These are phyloP conservation scores for Musca vetustissima DNA, from an alignment of 1,140 invertebrate genomes.

Conservation along the genomic window DNA sequence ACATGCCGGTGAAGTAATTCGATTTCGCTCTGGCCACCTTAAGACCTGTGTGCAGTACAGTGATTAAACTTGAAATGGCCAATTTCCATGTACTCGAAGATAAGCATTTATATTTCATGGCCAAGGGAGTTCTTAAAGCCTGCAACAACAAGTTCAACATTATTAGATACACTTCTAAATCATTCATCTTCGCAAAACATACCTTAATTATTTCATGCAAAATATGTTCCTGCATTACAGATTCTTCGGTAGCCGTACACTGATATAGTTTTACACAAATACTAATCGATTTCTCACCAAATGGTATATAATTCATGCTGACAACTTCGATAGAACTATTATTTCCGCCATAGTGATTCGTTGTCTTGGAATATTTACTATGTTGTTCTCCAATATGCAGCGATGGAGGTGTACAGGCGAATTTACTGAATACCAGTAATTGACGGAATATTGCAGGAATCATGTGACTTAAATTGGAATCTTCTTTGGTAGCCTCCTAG, in stretches of 20 bases:
- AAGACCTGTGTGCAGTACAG: slow-evolving; percentile 79
- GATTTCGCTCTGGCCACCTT: slow-evolving; percentile 81
- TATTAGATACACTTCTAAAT: neutral
- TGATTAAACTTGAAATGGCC: slow-evolving; percentile 76
- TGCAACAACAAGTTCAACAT: neutral
- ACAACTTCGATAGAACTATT: slow-evolving; percentile 69
- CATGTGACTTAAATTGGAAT: slow-evolving; percentile 69
- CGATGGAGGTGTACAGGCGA: slow-evolving; percentile 70
- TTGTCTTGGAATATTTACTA: slow-evolving; percentile 42
- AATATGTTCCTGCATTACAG: slow-evolving; percentile 75
- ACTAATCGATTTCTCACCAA: slow-evolving; percentile 80
- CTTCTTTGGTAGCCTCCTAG: slow-evolving; percentile 70
- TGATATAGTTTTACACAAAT: slow-evolving; percentile 83
- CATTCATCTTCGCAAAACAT: neutral
- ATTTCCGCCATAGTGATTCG: slow-evolving; percentile 45
- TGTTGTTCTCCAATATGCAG: slow-evolving; percentile 56
- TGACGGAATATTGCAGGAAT: slow-evolving; percentile 80
- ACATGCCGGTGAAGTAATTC: slow-evolving; percentile 72
- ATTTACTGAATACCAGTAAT: slow-evolving; percentile 73
- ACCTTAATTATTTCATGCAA: slow-evolving; percentile 72
- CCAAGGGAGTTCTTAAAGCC: slow-evolving; percentile 73
- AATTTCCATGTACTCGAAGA: slow-evolving; percentile 85
- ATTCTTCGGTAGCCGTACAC: slow-evolving; percentile 72
- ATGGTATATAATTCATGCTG: slow-evolving; percentile 86
- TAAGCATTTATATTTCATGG: slow-evolving; percentile 81